Base-by-base conservation (phyloP, 2,888 invertebrate species). In the Pemphredon lugubris region DNA sequence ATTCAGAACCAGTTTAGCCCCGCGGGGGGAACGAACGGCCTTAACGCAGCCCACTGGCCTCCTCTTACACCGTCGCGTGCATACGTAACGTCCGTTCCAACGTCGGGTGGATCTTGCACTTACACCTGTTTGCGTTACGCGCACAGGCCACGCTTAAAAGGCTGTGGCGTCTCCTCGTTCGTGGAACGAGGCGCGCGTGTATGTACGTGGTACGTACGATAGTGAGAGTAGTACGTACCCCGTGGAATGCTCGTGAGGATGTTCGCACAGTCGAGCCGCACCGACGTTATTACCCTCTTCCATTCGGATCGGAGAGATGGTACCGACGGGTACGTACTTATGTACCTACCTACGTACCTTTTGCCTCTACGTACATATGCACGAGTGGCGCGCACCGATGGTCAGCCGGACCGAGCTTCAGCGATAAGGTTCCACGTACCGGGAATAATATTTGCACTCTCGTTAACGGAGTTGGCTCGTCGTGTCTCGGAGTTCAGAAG, bases 1-100 rank as follows among this genome's bases (percentile, higher is more conserved):
- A 77, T 75, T 75, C 70, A 60, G 66, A 58, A 63, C 71, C 58
- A 71, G 68, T 73, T 68, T 57, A 44, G 66, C 42, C 63, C 65
- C 44, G 50, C 44, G 71, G 73, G 73, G n/a, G n/a, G n/a, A n/a
- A n/a, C n/a, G n/a, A 68, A 54, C 58, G 66, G 44, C 44, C 72
- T 73, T 79, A 79, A 79, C 64, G 67, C 64, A 20, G 54, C 54
- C 73, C 37, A 39, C 21, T 44, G 3, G 26, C 26, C 26, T 7
- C 26, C 26, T 7, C 7, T 26, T 34, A 9, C 34, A 7, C 44
- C 63, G 32, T 7, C 37, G 37, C 64, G 59, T 75, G 67, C 78
- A 78, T 75, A 77, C 63, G 68, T 65, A 74, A 61, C 68, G 50
- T 13, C 47, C 42, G 37, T 34, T 63, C 40, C 39, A 13, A 42